Conservation (phyloP, 2,888 invertebrate species). For the Conops quadrifasciatus region DNA sequence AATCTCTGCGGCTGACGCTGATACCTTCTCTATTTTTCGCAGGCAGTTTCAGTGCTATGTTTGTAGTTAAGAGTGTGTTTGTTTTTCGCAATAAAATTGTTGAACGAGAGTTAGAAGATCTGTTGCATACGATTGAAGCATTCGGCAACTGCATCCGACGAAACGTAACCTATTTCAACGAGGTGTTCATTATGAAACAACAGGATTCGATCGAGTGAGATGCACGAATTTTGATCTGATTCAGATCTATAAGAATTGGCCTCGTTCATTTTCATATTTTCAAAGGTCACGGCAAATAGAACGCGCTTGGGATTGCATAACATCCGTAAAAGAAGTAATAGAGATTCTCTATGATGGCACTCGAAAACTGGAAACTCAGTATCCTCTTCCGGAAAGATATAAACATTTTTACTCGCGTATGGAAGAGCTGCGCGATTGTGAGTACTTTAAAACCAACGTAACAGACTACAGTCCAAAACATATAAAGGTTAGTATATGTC, state of each 20-base stretch:
- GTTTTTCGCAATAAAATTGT: constrained; percentile 60
- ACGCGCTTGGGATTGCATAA: constrained; percentile 63
- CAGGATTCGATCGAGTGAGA: constrained; percentile 60
- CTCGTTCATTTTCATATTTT: neutral
- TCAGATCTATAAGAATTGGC: neutral
- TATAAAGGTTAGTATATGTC: constrained; percentile 60
- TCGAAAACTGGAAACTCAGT: constrained; percentile 57
- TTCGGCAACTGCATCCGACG: constrained; percentile 63
- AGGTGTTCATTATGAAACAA: constrained; percentile 61
- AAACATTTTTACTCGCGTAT: constrained; percentile 59
- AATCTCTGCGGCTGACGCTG: constrained; percentile 50
- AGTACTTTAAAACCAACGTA: constrained; percentile 61
- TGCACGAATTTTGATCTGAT: neutral
- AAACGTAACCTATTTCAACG: constrained; percentile 63
- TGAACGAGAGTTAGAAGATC: constrained; percentile 56
- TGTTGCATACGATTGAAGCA: constrained; percentile 60
- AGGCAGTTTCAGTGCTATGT: constrained; percentile 57
- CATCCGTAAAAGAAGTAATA: constrained; percentile 61
- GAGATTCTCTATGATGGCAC: constrained; percentile 63
- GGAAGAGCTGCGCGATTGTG: constrained; percentile 63
- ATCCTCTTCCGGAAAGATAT: constrained; percentile 54
- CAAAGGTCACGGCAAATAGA: constrained; percentile 60
- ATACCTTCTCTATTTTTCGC: constrained; percentile 55
- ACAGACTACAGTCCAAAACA: constrained; percentile 62
- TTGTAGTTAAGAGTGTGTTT: constrained; percentile 55